Conservation (phyloP, 2,797 vertebrate genomes). For the Bovichtus variegatus region DNA sequence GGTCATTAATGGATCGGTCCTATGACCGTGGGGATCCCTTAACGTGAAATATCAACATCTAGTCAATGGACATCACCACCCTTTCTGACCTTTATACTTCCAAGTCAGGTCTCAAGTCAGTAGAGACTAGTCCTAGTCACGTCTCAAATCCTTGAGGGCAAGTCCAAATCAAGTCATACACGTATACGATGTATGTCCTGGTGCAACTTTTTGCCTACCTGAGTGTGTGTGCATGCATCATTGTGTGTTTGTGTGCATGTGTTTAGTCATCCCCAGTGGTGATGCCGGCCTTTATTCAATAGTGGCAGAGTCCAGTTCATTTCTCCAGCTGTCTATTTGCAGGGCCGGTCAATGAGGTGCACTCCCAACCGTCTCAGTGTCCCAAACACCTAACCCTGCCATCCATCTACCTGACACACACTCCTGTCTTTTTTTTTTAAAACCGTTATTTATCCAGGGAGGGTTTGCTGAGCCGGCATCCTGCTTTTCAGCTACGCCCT, state of each 20-base stretch:
- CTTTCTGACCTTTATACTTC: neutral
- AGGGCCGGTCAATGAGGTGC: conserved; percentile 67
- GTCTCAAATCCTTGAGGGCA: neutral
- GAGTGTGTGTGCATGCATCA: neutral
- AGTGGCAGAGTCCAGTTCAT: conserved; percentile 60
- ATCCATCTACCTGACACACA: conserved; percentile 70
- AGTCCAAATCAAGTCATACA: neutral
- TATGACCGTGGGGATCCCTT: no score
- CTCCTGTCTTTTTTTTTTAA: conserved; percentile 6
- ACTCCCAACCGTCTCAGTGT: conserved; percentile 54
- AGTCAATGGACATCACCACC: neutral
- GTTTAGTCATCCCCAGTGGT: conserved; percentile 26
- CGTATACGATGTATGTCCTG: neutral
- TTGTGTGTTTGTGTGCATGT: neutral
- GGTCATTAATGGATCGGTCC: neutral
- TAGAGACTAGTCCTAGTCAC: neutral
- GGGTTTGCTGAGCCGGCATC: conserved; percentile 44
- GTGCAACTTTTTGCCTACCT: neutral
- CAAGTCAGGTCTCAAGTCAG: neutral
- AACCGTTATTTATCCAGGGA: conserved; percentile 39
- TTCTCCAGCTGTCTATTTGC: conserved; percentile 62
- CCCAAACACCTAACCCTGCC: conserved; percentile 56
- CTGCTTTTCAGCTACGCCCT: conserved; percentile 18
- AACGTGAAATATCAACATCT: neutral
- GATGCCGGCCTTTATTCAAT: conserved; percentile 56